Base-by-base conservation (phyloP, 1,140 invertebrate genomes). In the Stegodyphus dumicola region DNA sequence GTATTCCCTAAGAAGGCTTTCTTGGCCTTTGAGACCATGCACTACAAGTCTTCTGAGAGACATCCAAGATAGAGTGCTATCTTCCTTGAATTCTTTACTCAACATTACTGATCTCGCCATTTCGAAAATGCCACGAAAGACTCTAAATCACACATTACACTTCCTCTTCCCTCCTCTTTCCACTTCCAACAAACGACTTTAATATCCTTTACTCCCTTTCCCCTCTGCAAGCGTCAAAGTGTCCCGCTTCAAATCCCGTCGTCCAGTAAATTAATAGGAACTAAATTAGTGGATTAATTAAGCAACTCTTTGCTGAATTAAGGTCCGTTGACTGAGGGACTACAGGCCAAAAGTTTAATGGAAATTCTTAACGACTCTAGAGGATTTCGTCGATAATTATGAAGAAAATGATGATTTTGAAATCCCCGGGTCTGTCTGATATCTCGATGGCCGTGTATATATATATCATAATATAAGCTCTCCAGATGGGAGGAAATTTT, bases 251-350 rank as follows among this genome's bases (percentile, higher is more conserved):
- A n/a, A 15, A 18, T 53, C 11, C 18, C 74, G 56, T 69, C 77
- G 51, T 17, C 51, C 76, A 66, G 60, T 48, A 79, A 79, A 79
- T 79, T 79, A 79, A 79, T 79, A 79, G 77, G 77, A 79, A 79
- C 66, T 79, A 79, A 79, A 79, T 79, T 79, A 79, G 77, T 10
- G 67, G 77, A 79, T 79, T 79, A 79, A 79, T 79, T 79, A 79
- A 60, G 67, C 9, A 74, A 13, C 18, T 64, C 7, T n/a, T n/a
- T n/a, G 60, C 60, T n/a, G n/a, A 64, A 64, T 64, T 64, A 64
- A 64, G 60, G n/a, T 53, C 76, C 48, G n/a, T 64, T 53, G 74
- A 76, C 74, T 76, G 56, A 60, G 18, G 74, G 18, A 33, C 33
- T 33, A 33, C 33, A 49, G 13, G 56, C 53, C 33, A 48, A 76